Base-by-base conservation (phyloP, 2,113 vertebrate genomes). In the Hippolais icterina region DNA sequence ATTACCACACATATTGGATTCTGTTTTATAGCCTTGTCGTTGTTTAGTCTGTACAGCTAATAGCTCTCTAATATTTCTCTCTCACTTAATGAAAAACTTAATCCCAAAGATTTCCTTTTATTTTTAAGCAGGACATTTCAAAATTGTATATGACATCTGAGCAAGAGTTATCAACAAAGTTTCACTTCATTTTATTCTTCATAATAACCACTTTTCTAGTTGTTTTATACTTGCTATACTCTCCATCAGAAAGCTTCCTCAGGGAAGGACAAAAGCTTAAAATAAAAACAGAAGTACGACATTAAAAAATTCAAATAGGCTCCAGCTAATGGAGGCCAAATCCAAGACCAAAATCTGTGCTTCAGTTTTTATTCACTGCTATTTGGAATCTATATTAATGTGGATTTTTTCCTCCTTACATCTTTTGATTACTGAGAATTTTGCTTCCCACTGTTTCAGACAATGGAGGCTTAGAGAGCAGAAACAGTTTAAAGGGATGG, bases 21-120 rank as follows among this genome's bases (percentile, higher is more conserved):
- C 70, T 66, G n/a, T 69, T 96, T 91, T 96, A 94, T 92, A 93
- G 82, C 50, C 64, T 64, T 24, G 12, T 84, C 65, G 12, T 81
- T 94, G 56, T 90, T 97, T 94, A 96, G 92, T 93, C 88, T 96
- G 27, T 80, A 56, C 56, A 89, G 76, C 87, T 92, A 90, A 95
- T 93, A 95, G 69, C 33, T 84, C 70, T 79, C 96, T 65, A 93
- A 75, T 90, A 49, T 96, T 70, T 83, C 27, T 93, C 75, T 83
- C 76, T 81, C 95, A 96, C 92, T 64, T 92, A 52, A 91, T 96
- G 93, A 95, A 96, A 84, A 82, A 74, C 16, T 50, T 81, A 94
- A 91, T 89, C 44, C 65, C 83, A 95, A 96, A 87, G 39, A 88
- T 56, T 88, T 78, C 44, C 56, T 88, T 85, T 96, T 92, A 83